These are phyloP conservation scores for Macrochelys suwanniensis DNA, from an alignment of 2,797 vertebrate genomes.

Conservation along the genomic window DNA sequence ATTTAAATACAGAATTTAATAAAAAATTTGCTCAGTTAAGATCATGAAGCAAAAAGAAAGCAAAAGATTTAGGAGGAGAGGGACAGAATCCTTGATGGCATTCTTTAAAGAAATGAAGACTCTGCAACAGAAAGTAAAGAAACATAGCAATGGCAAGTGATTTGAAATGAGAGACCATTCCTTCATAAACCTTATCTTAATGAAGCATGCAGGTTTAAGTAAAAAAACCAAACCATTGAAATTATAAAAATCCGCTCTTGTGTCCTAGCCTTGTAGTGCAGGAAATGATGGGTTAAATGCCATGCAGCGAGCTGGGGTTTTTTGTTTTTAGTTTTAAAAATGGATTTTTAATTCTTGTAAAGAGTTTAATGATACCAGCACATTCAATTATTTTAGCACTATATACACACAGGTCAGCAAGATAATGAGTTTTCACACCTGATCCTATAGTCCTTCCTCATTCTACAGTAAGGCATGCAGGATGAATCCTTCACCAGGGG, in stretches of 20 bases:
- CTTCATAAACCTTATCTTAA: slow-evolving; percentile 20
- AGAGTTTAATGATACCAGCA: neutral
- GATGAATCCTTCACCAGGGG: neutral
- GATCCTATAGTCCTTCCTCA: neutral
- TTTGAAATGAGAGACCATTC: slow-evolving; percentile 73
- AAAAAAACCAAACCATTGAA: slow-evolving; percentile 1
- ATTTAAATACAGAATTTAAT: slow-evolving; percentile 79
- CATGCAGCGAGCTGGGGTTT: neutral
- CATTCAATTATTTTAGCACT: neutral
- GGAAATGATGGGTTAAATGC: neutral
- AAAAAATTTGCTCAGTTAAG: slow-evolving; percentile 67
- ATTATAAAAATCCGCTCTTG: neutral
- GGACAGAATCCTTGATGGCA: slow-evolving; percentile 87
- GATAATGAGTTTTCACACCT: neutral
- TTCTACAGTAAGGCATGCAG: neutral
- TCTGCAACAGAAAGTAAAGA: slow-evolving; percentile 92
- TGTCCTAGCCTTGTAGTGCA: neutral
- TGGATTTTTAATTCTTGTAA: neutral
- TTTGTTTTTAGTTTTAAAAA: neutral
- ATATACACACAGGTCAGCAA: neutral
- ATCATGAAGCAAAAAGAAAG: slow-evolving; percentile 71
- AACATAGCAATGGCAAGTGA: slow-evolving; percentile 58
- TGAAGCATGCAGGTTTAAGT: slow-evolving; percentile 57
- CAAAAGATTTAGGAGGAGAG: slow-evolving; percentile 80
- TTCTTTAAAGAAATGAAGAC: slow-evolving; percentile 84